phyloP scores from a whole-genome alignment of 2,797 vertebrate species.

The Eidolon dupreanum region DNA sequence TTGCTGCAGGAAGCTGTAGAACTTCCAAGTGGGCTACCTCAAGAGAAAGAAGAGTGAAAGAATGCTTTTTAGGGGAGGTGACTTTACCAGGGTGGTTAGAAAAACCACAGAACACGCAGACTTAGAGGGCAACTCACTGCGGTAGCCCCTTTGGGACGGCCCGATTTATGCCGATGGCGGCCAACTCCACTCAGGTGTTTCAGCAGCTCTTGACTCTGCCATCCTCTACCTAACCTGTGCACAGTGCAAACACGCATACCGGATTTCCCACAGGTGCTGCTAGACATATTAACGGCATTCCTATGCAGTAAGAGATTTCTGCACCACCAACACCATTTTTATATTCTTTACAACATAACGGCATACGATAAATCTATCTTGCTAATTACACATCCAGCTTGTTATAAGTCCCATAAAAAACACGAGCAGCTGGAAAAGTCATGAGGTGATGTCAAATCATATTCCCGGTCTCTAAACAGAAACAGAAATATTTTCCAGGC shows the following conservation, averaged over 20 bases:
- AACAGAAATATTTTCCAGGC: conserved; percentile 83
- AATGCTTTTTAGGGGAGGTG: neutral
- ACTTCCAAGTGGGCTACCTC: neutral
- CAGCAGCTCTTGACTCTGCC: neutral
- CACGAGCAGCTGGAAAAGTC: conserved; percentile 86
- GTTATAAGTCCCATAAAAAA: conserved; percentile 85
- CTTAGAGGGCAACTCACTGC: neutral
- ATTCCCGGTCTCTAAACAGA: conserved; percentile 83
- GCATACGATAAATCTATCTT: conserved; percentile 86
- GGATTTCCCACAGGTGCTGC: conserved; percentile 76
- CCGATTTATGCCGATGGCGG: neutral
- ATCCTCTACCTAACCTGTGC: conserved; percentile 53
- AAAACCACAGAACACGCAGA: neutral
- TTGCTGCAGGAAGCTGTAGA: fast-evolving
- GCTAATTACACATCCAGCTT: conserved; percentile 85
- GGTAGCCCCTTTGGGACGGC: neutral
- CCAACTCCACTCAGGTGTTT: neutral
- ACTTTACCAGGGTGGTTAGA: neutral
- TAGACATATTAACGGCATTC: conserved; percentile 82
- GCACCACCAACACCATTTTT: conserved; percentile 85
- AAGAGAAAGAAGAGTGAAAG: neutral
- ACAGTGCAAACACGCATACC: conserved; percentile 44
- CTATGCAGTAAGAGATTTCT: conserved; percentile 81
- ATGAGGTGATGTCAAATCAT: conserved; percentile 87
- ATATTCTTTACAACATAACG: conserved; percentile 81